A percentile compares a stretch with the other conserved stretches of the same genome.
Conservation (phyloP, 1,140 invertebrate genomes). For the Drosophila bocki region DNA sequence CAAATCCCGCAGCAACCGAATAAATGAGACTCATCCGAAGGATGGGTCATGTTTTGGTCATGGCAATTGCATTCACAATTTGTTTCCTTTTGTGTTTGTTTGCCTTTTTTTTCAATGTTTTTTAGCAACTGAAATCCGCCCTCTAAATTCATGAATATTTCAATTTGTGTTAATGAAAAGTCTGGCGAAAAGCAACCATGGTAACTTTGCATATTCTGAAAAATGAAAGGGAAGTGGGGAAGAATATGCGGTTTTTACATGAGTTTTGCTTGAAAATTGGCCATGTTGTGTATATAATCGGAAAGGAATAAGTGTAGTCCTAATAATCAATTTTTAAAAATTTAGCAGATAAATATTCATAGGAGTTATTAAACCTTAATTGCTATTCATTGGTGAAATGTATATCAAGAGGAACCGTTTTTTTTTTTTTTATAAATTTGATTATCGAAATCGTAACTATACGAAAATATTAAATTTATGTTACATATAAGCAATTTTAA, state of each 20-base stretch:
- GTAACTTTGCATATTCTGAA: conserved; percentile 9
- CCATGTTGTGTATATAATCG: background rate
- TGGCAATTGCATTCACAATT: conserved; percentile 50
- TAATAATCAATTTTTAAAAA: no score
- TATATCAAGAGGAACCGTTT: no score
- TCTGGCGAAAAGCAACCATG: conserved; percentile 25
- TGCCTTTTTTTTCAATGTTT: background rate
- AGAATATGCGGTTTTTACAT: background rate
- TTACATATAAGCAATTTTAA: no score
- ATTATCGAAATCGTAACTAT: no score
- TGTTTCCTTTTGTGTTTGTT: conserved; percentile 10
- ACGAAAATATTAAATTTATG: no score
- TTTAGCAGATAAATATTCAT: no score
- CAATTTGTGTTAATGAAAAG: conserved; percentile 55
- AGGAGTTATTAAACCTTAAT: no score
- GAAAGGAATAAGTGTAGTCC: no score
- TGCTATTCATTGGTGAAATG: no score
- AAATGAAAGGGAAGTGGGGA: background rate
- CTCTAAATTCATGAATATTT: conserved; percentile 52
- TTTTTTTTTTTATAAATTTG: no score
- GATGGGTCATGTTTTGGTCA: conserved; percentile 39
- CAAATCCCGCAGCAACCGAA: conserved; percentile 17
- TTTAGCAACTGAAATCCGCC: conserved; percentile 6
- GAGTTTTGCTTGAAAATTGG: background rate
- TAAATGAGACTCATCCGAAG: background rate